These are phyloP conservation scores for Elymnias hypermnestra DNA, from an alignment of 1,140 invertebrate species.

Conservation along the genomic window DNA sequence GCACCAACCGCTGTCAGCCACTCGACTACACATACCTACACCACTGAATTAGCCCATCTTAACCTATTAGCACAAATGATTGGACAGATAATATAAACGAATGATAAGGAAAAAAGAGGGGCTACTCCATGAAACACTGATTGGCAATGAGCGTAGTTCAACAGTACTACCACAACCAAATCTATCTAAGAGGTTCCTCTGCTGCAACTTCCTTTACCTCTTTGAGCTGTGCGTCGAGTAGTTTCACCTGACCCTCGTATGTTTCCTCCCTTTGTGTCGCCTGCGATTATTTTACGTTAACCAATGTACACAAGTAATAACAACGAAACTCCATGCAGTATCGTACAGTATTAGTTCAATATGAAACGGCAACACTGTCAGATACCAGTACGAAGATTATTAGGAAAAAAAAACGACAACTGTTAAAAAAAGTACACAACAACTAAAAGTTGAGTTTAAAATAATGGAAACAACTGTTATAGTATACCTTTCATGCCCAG, in stretches of 20 bases:
- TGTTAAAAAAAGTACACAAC: constrained; percentile 46
- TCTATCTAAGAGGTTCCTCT: constrained; percentile 47
- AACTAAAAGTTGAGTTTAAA: constrained; percentile 29
- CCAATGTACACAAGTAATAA: constrained; percentile 57
- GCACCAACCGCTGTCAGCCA: constrained; percentile 67
- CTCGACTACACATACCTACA: constrained; percentile 51
- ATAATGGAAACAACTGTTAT: constrained; percentile 32
- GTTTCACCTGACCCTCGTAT: constrained; percentile 95
- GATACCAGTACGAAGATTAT: constrained; percentile 29
- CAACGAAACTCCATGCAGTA: constrained; percentile 61
- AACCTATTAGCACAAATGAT: constrained; percentile 9
- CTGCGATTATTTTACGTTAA: constrained; percentile 78
- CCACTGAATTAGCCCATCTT: constrained; percentile 43
- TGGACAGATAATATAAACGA: not conserved
- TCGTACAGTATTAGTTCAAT: constrained; percentile 31
- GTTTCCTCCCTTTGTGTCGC: constrained; percentile 97
- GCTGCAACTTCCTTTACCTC: constrained; percentile 83
- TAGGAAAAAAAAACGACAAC: constrained; percentile 35
- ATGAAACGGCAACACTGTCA: constrained; percentile 34
- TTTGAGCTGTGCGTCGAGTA: constrained; percentile 93
- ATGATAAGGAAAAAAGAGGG: constrained; percentile 14
- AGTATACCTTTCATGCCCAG: constrained; percentile 42
- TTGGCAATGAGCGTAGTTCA: constrained; percentile 49
- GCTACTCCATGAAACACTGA: constrained; percentile 40
- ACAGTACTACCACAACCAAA: constrained; percentile 58